Evolutionary conservation across 2,113 vertebrate species (phyloP).

Genomic region (Pachypanchax playfairii): DNA sequence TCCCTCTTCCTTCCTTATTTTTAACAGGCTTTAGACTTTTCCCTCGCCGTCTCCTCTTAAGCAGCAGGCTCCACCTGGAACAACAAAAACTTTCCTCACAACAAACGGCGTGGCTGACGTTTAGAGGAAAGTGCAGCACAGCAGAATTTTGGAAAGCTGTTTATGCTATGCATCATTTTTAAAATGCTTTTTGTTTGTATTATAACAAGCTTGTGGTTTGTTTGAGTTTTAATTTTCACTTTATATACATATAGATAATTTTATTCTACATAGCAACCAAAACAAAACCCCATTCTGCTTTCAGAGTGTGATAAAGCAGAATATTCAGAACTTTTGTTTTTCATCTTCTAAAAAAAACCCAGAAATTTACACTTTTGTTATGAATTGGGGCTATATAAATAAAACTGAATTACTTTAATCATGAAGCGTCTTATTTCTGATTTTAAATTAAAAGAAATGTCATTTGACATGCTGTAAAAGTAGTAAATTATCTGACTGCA

Average conservation of each 20-base stretch:
- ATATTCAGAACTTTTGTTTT: not conserved
- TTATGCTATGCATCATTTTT: slow-evolving; percentile 72
- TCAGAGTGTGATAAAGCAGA: not conserved
- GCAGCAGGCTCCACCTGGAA: slow-evolving; percentile 45
- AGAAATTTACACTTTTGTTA: no score
- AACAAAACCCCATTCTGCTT: not conserved
- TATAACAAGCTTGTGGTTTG: slow-evolving; percentile 20
- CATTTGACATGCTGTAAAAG: no score
- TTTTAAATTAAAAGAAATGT: no score
- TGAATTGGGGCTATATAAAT: no score
- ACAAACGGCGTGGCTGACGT: slow-evolving; percentile 23
- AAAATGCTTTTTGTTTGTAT: slow-evolving; percentile 28
- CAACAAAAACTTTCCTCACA: slow-evolving; percentile 37
- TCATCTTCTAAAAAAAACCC: not conserved
- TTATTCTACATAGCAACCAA: slow-evolving; percentile 2
- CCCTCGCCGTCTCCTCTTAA: slow-evolving; percentile 31
- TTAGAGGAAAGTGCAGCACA: slow-evolving; percentile 46
- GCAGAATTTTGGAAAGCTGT: slow-evolving; percentile 44
- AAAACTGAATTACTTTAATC: no score
- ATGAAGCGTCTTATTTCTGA: no score
- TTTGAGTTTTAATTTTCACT: slow-evolving; percentile 1
- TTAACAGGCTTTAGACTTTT: slow-evolving; percentile 44
- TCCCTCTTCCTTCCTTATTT: slow-evolving; percentile 21
- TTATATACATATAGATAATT: not conserved
- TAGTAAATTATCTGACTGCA: no score